Evolutionary conservation across 2,113 vertebrate species (phyloP).

Genomic region (Aix galericulata): DNA sequence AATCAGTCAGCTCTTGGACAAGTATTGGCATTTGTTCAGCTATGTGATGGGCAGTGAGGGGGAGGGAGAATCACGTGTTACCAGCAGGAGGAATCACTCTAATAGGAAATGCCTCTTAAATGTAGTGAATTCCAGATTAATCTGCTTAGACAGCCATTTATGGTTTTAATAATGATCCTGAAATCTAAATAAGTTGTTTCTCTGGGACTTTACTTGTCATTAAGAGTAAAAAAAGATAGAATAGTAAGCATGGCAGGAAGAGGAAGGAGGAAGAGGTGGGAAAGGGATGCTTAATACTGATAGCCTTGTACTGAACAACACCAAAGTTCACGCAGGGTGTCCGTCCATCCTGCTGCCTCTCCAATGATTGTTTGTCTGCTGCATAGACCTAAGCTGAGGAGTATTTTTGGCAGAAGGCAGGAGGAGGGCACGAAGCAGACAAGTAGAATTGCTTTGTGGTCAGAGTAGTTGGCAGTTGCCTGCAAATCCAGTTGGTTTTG

Average conservation of each 20-base stretch:
- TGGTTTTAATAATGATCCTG: background rate
- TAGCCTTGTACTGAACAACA: background rate
- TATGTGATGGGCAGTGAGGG: background rate
- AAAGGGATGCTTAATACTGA: background rate
- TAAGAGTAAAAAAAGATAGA: background rate
- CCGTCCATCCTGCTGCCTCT: rapidly evolving
- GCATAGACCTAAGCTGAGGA: rapidly evolving
- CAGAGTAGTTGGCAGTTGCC: background rate
- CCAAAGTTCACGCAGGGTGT: background rate
- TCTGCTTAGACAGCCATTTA: background rate
- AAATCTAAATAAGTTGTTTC: background rate
- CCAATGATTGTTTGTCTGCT: background rate
- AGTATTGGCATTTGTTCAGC: slow-evolving; percentile 6
- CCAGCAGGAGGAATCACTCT: background rate
- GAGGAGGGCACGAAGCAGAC: background rate
- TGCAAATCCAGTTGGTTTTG: slow-evolving; percentile 30
- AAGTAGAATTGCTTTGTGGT: background rate
- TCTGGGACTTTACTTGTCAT: background rate
- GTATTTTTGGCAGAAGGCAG: background rate
- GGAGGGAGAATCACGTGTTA: background rate
- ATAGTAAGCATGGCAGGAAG: background rate
- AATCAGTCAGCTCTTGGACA: slow-evolving; percentile 12
- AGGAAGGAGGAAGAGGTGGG: background rate
- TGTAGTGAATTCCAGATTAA: background rate
- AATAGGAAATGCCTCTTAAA: background rate